Percentiles rank a stretch among this genome's conserved stretches.
phyloP scores from a whole-genome alignment of 2,888 invertebrate species.

The Erebia palarica region DNA sequence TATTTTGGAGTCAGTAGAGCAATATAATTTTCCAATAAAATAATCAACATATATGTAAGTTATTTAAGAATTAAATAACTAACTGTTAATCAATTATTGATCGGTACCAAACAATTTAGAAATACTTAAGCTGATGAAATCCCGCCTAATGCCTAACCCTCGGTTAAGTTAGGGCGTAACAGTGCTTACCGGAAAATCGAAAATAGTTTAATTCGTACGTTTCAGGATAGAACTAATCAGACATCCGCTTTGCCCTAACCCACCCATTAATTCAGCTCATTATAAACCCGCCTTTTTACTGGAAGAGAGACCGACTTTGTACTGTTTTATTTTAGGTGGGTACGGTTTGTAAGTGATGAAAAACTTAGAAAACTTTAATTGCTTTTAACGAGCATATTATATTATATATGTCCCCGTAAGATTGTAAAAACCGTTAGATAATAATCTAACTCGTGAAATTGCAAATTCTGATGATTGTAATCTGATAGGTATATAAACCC shows the following conservation, averaged over 20 bases:
- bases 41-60: no score
- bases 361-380: background rate
- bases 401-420: no score
- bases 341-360: background rate
- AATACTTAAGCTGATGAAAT: background rate
- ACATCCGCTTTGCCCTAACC: background rate
- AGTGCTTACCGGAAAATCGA: background rate
- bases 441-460: no score
- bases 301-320: background rate
- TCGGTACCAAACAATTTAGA: background rate
- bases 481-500: no score
- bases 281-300: background rate
- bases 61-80: background rate
- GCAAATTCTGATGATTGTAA: no score
- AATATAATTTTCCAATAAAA: no score
- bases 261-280: background rate
- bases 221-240: constrained; percentile 14
- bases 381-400: background rate
- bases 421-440: no score
- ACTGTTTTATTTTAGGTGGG: background rate
- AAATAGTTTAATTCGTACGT: constrained; percentile 13
- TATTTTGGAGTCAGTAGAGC: no score
- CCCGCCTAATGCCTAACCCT: background rate
- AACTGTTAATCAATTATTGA: background rate
- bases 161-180: constrained; percentile 8